Conservation (phyloP, 2,113 vertebrate genomes). For the Thymallus thymallus region DNA sequence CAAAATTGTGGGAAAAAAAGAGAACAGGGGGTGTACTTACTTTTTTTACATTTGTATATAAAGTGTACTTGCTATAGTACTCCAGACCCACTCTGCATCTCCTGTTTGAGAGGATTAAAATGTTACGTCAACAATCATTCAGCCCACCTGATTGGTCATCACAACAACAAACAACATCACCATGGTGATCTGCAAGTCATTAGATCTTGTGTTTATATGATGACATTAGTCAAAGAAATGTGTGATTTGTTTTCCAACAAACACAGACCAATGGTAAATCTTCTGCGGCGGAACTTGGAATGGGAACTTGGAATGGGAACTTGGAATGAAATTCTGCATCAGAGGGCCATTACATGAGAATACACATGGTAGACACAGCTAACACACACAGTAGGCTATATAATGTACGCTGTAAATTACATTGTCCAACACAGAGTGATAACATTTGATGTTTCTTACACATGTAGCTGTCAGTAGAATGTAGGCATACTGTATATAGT, state of each 20-base stretch:
- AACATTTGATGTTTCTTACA: neutral
- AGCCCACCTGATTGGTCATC: slow-evolving; percentile 53
- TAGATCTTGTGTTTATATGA: slow-evolving; percentile 49
- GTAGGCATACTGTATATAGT: neutral
- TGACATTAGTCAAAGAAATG: slow-evolving; percentile 36
- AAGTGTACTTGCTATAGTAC: too few species aligned
- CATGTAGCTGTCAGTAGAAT: neutral
- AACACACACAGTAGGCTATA: neutral
- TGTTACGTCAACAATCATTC: neutral
- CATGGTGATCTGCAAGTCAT: slow-evolving; percentile 41
- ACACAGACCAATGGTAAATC: neutral
- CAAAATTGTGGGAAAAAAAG: too few species aligned
- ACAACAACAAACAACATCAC: slow-evolving; percentile 69
- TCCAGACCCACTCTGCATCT: too few species aligned
- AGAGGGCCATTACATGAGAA: neutral
- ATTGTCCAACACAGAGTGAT: neutral
- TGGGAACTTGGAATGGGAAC: too few species aligned
- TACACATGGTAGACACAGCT: too few species aligned
- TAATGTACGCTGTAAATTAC: neutral
- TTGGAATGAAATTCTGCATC: neutral
- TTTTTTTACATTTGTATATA: too few species aligned
- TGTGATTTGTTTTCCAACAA: slow-evolving; percentile 12
- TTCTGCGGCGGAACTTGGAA: neutral
- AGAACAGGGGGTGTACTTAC: too few species aligned
- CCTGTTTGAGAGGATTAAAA: neutral